phyloP scores from a whole-genome alignment of 2,888 invertebrate species.

The Pinctada fucata region DNA sequence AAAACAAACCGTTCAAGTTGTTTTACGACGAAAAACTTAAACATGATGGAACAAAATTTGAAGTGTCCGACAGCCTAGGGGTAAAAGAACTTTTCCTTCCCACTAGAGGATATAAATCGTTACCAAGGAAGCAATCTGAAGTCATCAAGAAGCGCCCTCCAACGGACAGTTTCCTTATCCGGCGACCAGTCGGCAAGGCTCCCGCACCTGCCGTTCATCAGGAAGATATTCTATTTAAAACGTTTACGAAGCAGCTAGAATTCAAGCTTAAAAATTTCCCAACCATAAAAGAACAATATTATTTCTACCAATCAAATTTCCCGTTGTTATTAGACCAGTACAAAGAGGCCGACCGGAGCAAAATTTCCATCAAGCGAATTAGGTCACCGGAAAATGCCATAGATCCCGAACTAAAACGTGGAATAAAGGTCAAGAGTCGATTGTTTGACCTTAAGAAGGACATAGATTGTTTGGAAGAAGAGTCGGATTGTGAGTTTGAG shows the following conservation, averaged over 20 bases:
- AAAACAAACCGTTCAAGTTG: conserved; percentile 27
- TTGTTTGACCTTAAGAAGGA: conserved; percentile 5
- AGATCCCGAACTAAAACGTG: conserved; percentile 25
- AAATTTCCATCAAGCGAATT: conserved; percentile 6
- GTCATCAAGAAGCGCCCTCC: not conserved
- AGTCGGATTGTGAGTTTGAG: conserved; percentile 18
- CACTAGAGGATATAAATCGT: not conserved
- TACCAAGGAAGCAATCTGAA: not conserved
- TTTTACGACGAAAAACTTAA: not conserved
- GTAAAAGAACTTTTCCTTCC: not conserved
- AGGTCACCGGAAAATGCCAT: conserved; percentile 15
- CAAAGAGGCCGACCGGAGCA: not conserved
- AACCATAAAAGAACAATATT: conserved; percentile 26
- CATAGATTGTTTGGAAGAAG: conserved; percentile 13
- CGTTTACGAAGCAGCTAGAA: conserved; percentile 20
- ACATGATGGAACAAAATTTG: not conserved
- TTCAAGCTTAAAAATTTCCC: conserved; percentile 21
- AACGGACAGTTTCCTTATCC: not conserved
- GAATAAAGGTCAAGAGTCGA: conserved; percentile 21
- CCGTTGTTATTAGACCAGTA: conserved; percentile 24
- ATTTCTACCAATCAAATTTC: conserved; percentile 23
- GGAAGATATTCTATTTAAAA: conserved; percentile 20
- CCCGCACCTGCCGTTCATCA: conserved; percentile 2
- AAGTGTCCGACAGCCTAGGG: not conserved
- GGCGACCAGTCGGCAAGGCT: conserved; percentile 5